Evolutionary conservation across 2,888 invertebrate genomes (phyloP), one percentile per base, ranked within the genome.

Genomic region (Gryllus longicercus): DNA sequence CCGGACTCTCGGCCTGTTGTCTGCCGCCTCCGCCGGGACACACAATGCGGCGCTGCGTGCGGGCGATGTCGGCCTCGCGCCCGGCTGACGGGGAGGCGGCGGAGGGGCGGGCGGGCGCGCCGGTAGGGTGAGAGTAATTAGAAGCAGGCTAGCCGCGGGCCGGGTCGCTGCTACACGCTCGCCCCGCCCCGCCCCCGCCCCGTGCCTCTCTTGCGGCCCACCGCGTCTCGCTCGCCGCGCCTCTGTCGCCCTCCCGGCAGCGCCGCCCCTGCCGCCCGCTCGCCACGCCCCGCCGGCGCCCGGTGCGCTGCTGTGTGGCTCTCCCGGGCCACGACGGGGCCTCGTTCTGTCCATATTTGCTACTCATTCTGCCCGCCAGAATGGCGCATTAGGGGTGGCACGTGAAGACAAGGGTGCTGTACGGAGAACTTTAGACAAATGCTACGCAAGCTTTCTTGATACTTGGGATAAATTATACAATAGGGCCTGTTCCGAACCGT

Each of bases 121-220:
- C 16, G 63, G 63, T 63, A 63, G 63, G 63, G 63, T 14, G 63
- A 63, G 63, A 63, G 63, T 63, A 63, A 63, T 63, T 63, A 63
- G 63, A 63, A 18, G 63, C 63, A 63, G n/a, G 38, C 38, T 8
- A 38, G 38, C 38, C 38, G 8, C 38, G 38, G 8, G 38, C 38
- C 38, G 38, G 63, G 63, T 63, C 63, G 14, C 63, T 14, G n/a
- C 63, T 63, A 63, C 63, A n/a, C 63, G 63, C 63, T 18, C 63
- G 63, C 63, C 14, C 63, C 4, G 63, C 25, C 25, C 25, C 25
- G 25, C 21, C 21, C 38, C 8, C 38, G 38, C 38, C 5, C 38
- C 38, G 5, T 38, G 3, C 38, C 38, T 38, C 16, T 63, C 16
- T 63, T 63, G 63, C 63, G 63, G n/a, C 63, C 63, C 63, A 38